phyloP scores from a whole-genome alignment of 2,113 vertebrate genomes.

The Albula goreensis region DNA sequence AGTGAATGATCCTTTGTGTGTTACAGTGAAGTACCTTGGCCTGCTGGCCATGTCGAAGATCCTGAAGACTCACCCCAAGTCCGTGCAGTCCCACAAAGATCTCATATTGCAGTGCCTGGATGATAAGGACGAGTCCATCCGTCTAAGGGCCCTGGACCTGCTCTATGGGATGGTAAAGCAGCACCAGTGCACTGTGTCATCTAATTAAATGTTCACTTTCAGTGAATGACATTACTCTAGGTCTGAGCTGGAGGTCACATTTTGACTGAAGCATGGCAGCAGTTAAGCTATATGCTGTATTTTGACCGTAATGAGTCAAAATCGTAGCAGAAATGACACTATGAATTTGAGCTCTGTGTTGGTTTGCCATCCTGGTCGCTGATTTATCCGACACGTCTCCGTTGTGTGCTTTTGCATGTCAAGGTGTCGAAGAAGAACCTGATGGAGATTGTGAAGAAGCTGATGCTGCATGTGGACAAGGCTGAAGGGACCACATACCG shows the following conservation, averaged over 20 bases:
- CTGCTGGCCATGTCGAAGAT: constrained; percentile 98
- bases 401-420: background rate
- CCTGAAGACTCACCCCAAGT: constrained; percentile 95
- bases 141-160: constrained; percentile 90
- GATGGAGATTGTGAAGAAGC: constrained; percentile 99
- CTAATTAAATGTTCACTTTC: background rate
- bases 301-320: no score
- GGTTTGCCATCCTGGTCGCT: no score
- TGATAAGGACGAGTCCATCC: constrained; percentile 97
- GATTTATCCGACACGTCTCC: no score
- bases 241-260: no score
- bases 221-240: no score
- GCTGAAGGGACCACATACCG: constrained; percentile 95
- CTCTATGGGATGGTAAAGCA: constrained; percentile 91
- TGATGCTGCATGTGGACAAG: constrained; percentile 98
- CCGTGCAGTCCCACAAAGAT: constrained; percentile 97
- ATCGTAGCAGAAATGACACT: no score
- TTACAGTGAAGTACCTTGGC: constrained; percentile 94
- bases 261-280: no score
- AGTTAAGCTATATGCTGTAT: no score
- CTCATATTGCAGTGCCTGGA: constrained; percentile 96
- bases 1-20: constrained; percentile 7
- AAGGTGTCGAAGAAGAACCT: constrained; percentile 98
- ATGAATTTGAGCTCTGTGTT: no score
- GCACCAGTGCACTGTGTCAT: background rate